A percentile compares a stretch with the other conserved stretches of the same genome.
Conservation (phyloP, 2,113 vertebrate species). For the Periophthalmodon schlosseri region DNA sequence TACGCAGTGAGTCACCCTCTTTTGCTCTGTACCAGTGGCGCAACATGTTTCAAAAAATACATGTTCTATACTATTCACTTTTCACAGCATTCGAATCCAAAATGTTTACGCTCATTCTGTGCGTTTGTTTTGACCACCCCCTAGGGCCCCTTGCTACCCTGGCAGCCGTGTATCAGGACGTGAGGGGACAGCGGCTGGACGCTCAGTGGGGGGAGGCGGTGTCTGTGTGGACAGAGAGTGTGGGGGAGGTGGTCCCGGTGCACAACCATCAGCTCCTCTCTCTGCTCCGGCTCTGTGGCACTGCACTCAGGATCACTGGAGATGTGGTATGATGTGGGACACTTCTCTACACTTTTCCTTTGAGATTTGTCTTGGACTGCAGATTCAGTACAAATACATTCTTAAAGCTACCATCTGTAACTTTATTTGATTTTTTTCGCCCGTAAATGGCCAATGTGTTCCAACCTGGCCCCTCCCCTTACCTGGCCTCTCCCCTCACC, state of each 20-base stretch:
- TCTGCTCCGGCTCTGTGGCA: constrained; percentile 62
- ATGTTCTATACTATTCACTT: no score
- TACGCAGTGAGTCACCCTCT: constrained; percentile 78
- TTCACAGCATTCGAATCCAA: no score
- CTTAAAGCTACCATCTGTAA: no score
- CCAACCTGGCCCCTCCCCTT: no score
- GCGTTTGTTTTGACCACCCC: not conserved
- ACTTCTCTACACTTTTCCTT: no score
- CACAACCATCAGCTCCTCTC: constrained; percentile 73
- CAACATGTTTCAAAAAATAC: no score
- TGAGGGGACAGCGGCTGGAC: constrained; percentile 76
- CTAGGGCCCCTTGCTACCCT: constrained; percentile 82
- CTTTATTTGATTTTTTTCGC: no score
- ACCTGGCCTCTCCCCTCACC: no score
- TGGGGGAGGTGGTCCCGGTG: constrained; percentile 74
- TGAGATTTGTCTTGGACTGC: no score
- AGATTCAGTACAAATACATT: no score
- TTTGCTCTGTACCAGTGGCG: not conserved
- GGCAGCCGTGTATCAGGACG: constrained; percentile 84
- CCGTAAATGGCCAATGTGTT: no score
- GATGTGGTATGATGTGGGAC: constrained; percentile 73
- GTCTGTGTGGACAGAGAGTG: constrained; percentile 35
- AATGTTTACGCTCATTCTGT: not conserved
- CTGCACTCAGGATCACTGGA: constrained; percentile 53
- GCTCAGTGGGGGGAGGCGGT: constrained; percentile 75